A percentile compares a stretch with the other conserved stretches of the same genome.
These are phyloP conservation scores for Stomatorhinus ivindoensis DNA, from an alignment of 2,113 vertebrate genomes.

Conservation along the genomic window DNA sequence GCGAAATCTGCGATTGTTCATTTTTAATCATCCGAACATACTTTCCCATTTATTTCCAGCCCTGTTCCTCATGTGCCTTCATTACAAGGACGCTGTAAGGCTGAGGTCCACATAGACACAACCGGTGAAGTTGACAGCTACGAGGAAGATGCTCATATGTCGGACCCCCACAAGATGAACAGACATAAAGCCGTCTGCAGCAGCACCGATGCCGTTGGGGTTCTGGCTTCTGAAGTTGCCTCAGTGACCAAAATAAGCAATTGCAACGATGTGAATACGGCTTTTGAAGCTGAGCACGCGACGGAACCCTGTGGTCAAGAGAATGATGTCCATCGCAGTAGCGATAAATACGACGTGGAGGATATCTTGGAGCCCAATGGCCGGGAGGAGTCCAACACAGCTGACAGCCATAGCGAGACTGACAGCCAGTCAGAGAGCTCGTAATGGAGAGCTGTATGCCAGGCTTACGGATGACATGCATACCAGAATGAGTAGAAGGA, in stretches of 20 bases:
- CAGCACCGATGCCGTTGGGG: neutral
- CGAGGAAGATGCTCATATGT: neutral
- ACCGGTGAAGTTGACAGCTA: neutral
- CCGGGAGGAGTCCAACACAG: neutral
- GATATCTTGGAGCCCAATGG: neutral
- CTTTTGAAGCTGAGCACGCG: neutral
- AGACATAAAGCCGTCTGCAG: neutral
- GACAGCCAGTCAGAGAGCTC: neutral
- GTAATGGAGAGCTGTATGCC: conserved; percentile 1
- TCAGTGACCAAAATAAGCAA: neutral
- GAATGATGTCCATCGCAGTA: neutral
- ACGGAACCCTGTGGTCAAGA: neutral
- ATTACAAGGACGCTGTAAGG: conserved; percentile 18
- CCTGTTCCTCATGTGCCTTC: conserved; percentile 49
- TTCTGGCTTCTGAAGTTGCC: neutral
- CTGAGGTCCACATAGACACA: neutral
- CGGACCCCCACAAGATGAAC: neutral
- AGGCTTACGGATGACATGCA: neutral
- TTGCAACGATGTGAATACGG: neutral
- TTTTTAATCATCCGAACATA: neutral
- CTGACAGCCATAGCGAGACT: neutral
- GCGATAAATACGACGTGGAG: neutral
- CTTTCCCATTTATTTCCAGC: conserved; percentile 33
- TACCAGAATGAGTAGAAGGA: neutral
- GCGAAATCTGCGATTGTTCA: neutral